Evolutionary conservation across 2,888 invertebrate genomes (phyloP).

Genomic region (Brassicogethes aeneus): DNA sequence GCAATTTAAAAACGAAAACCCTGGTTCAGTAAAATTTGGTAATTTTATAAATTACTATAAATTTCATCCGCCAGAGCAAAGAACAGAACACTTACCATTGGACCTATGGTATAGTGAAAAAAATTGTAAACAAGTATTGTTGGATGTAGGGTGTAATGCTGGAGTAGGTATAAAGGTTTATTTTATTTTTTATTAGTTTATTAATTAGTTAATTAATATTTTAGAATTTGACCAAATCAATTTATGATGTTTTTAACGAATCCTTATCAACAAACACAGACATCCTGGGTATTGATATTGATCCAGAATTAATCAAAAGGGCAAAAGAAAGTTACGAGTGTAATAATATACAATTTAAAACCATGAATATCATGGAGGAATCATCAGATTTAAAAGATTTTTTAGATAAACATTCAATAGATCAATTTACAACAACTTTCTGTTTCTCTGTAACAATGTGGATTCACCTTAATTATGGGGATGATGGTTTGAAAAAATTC

Average conservation of each 20-base stretch:
- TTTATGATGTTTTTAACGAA: constrained; percentile 46
- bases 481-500: constrained; percentile 57
- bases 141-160: constrained; percentile 68
- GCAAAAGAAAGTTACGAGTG: constrained; percentile 48
- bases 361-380: constrained; percentile 39
- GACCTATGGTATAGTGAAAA: constrained; percentile 38
- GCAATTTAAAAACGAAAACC: constrained; percentile 49
- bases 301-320: constrained; percentile 57
- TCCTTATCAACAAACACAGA: constrained; percentile 37
- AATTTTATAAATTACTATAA: constrained; percentile 85
- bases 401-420: constrained; percentile 38
- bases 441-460: constrained; percentile 86
- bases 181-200: neutral
- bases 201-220: constrained; percentile 22
- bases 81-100: constrained; percentile 54
- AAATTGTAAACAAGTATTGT: constrained; percentile 5
- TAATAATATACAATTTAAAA: constrained; percentile 45
- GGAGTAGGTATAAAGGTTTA: constrained; percentile 46
- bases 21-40: constrained; percentile 70
- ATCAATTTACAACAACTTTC: constrained; percentile 58
- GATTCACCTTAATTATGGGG: constrained; percentile 81
- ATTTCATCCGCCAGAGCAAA: constrained; percentile 63
- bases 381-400: constrained; percentile 40
- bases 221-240: constrained; percentile 55
- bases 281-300: constrained; percentile 68